Evolutionary conservation across 2,113 vertebrate species (phyloP).

Genomic region (Dromiciops gliroides): DNA sequence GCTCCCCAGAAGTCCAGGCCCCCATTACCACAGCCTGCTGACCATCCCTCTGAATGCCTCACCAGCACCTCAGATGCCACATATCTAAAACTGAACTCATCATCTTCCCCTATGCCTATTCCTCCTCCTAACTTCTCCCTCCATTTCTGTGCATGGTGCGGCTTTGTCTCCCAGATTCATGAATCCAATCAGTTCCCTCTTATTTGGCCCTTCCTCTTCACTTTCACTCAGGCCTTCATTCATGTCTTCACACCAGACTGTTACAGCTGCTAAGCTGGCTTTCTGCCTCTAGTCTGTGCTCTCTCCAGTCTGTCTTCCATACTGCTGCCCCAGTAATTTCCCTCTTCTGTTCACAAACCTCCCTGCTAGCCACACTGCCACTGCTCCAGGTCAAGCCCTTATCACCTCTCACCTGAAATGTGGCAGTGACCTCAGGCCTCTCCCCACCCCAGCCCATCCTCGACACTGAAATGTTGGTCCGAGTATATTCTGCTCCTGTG

Average conservation of each 20-base stretch:
- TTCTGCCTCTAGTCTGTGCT: not conserved
- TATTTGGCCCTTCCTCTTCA: not conserved
- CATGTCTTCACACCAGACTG: not conserved
- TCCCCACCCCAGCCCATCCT: not conserved
- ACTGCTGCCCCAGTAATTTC: not conserved
- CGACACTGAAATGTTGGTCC: not conserved
- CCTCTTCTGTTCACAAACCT: not conserved
- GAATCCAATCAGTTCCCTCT: not conserved
- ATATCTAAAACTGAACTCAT: not conserved
- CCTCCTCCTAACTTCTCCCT: not conserved
- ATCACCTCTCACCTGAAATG: not conserved
- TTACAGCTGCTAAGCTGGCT: not conserved
- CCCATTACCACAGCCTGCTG: fast-evolving
- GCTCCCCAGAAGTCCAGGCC: not conserved
- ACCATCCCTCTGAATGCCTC: not conserved
- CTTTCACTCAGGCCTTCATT: not conserved
- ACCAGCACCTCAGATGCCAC: not conserved
- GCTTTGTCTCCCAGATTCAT: not conserved
- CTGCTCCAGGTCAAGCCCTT: not conserved
- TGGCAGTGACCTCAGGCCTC: not conserved
- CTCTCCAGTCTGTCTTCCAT: not conserved
- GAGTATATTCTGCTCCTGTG: not conserved
- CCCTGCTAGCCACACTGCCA: not conserved
- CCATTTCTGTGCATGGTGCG: not conserved
- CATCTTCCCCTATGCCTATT: not conserved